Evolutionary conservation across 2,888 invertebrate species (phyloP).

Genomic region (Oligia latruncula): DNA sequence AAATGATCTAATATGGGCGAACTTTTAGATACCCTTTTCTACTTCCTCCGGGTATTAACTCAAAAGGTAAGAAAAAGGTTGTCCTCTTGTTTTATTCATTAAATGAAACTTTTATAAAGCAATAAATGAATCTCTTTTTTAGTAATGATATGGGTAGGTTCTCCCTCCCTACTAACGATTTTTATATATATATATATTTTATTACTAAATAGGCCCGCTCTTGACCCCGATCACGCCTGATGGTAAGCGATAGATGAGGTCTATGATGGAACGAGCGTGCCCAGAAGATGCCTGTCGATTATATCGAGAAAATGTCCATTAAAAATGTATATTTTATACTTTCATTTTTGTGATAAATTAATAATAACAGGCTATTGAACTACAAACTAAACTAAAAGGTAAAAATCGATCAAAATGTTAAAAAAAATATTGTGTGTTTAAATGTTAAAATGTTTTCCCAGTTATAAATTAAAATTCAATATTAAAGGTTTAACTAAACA

Average conservation of each 20-base stretch:
- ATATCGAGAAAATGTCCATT: not conserved
- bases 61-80: slow-evolving; percentile 33
- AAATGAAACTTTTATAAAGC: slow-evolving; percentile 8
- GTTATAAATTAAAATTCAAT: too few relatives aligned
- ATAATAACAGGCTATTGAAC: not conserved
- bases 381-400: not conserved
- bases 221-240: too few relatives aligned
- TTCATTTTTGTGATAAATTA: not conserved
- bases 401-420: not conserved
- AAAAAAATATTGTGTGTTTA: too few relatives aligned
- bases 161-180: not conserved
- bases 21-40: slow-evolving; percentile 34
- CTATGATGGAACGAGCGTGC: too few relatives aligned
- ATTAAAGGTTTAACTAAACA: not conserved
- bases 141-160: not conserved
- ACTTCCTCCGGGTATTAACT: slow-evolving; percentile 31
- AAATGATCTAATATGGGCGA: not conserved
- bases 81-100: slow-evolving; percentile 21
- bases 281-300: too few relatives aligned
- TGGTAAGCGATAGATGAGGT: too few relatives aligned
- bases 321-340: not conserved
- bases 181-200: too few relatives aligned
- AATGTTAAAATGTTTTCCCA: not conserved
- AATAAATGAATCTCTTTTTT: slow-evolving; percentile 13
- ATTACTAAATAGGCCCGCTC: too few relatives aligned